A percentile compares a stretch with the other conserved stretches of the same genome.
Conservation (phyloP, 2,797 vertebrate species). For the Gephyroberyx darwinii region DNA sequence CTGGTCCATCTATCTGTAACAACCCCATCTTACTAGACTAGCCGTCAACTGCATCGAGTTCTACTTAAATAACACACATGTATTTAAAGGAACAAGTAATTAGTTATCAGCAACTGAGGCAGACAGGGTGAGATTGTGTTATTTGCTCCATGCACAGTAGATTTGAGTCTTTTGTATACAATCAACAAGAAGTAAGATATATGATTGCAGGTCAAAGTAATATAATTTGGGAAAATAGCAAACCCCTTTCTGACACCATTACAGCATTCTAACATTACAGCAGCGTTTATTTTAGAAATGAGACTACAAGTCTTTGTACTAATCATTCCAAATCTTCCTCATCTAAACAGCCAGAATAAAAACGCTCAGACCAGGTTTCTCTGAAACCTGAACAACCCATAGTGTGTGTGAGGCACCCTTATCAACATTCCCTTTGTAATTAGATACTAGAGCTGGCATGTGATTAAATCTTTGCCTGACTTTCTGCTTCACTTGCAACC, state of each 20-base stretch:
- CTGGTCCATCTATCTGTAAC: conserved; percentile 24
- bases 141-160: background rate
- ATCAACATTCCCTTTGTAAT: conserved; percentile 65
- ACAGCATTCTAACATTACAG: conserved; percentile 29
- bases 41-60: conserved; percentile 44
- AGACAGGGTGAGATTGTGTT: conserved; percentile 14
- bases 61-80: background rate
- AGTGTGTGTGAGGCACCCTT: conserved; percentile 38
- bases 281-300: conserved; percentile 47
- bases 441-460: conserved; percentile 55
- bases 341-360: conserved; percentile 27
- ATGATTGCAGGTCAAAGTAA: conserved; percentile 13
- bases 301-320: conserved; percentile 31
- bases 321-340: conserved; percentile 24
- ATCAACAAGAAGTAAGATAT: background rate
- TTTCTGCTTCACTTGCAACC: conserved; percentile 36
- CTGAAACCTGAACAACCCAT: conserved; percentile 21
- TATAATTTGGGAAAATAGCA: conserved; percentile 1
- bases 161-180: no score
- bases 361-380: conserved; percentile 30
- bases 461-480: conserved; percentile 47
- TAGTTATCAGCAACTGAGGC: conserved; percentile 6
- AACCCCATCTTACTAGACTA: conserved; percentile 36
- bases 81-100: conserved; percentile 26
- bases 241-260: conserved; percentile 7